Evolutionary conservation across 30 jellyfish, hydroid and myxozoan genomes (phyloP), one percentile per base, ranked within the genome.

Genomic region (Aurelia sp.): DNA sequence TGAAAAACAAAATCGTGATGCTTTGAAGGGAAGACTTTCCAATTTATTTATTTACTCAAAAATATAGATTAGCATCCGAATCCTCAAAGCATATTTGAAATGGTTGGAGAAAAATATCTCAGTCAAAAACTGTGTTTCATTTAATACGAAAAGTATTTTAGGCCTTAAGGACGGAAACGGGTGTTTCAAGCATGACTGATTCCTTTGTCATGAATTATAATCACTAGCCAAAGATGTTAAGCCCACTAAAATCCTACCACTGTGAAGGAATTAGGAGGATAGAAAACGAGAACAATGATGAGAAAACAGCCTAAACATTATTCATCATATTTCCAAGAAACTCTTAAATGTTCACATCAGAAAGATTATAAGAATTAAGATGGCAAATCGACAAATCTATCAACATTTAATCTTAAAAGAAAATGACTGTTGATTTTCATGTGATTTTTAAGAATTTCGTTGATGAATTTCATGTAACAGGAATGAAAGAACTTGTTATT

Each of bases 141-240:
- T 77, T 53, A 4, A 44, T 16, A 51, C 16, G 62, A 23, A 52
- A 61, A 59, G 64, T 40, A 71, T 41, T 30, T 20, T 41, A 6
- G 64, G 81, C 23, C 81, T 71, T 4, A 71, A 30, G 81, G 81
- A 71, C 81, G 81, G 81, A 71, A 71, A 71, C 81, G 40, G 62
- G 81, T 59, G 63, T 41, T 71, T 15, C 11, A 13, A 12, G 64
- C 37, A 59, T 30, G 81, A 66, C 50, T 66, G 48, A 10, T 47
- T 27, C 50, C 59, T 20, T 66, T 66, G 77, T 66, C 10, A 66
- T 20, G 50, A 20, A 3, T n/a, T 47, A 66, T 66, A 66, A 66
- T 66, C 77, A 66, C 10, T 0, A 7, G 21, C 21, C 10, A 27
- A 30, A 66, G 48, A 27, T 20, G 50, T 20, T 66, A 66, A 66